Conservation (phyloP, 2,888 invertebrate genomes). For the Omphaloscelis lunosa region DNA sequence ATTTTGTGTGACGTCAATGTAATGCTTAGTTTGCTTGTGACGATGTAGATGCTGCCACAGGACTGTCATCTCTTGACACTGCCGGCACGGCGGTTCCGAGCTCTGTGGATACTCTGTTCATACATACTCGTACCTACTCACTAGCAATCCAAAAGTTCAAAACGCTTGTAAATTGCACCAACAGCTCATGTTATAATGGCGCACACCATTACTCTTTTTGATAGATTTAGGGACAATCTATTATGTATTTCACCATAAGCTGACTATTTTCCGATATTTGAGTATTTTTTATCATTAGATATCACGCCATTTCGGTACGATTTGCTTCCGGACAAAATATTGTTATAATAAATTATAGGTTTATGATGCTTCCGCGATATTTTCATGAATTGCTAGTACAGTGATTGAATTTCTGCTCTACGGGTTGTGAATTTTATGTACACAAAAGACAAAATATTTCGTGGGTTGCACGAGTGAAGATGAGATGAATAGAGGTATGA, state of each 20-base stretch:
- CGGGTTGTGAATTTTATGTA: neutral
- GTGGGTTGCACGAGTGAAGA: neutral
- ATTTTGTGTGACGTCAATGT: no score
- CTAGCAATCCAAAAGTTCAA: no score
- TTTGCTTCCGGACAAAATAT: conserved; percentile 54
- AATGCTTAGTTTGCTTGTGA: no score
- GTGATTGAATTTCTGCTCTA: neutral
- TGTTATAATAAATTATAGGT: conserved; percentile 44
- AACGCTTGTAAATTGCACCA: conserved; percentile 45
- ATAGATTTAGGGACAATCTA: conserved; percentile 69
- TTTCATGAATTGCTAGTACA: neutral
- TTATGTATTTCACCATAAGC: conserved; percentile 66
- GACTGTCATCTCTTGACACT: no score
- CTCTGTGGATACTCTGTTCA: no score
- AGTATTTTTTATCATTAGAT: conserved; percentile 67
- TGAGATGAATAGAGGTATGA: no score
- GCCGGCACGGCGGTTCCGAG: no score
- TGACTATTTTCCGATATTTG: conserved; percentile 63
- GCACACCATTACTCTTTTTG: conserved; percentile 70
- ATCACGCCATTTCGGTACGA: conserved; percentile 42
- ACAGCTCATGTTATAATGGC: conserved; percentile 48
- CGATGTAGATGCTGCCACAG: no score
- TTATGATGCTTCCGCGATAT: conserved; percentile 7
- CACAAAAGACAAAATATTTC: neutral
- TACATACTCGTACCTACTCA: no score